Evolutionary conservation across 1,140 invertebrate genomes (phyloP).

Genomic region (Lineus longissimus): DNA sequence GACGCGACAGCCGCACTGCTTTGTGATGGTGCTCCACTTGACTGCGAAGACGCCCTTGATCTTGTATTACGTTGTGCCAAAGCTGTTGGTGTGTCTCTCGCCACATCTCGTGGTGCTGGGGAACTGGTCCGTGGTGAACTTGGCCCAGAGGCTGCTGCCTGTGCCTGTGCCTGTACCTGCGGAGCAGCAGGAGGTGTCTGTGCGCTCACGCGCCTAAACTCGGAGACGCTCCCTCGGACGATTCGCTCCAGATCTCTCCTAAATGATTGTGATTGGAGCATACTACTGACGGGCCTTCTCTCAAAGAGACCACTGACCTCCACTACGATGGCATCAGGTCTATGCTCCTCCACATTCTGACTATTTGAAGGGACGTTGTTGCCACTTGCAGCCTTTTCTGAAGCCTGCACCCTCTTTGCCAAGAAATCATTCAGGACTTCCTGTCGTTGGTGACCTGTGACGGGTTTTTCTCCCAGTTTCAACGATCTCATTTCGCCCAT

Average conservation of each 20-base stretch:
- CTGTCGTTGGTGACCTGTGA: conserved; percentile 33
- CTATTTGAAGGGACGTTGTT: conserved; percentile 32
- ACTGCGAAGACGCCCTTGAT: neutral
- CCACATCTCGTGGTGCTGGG: neutral
- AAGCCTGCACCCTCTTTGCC: conserved; percentile 23
- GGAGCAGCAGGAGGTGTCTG: neutral
- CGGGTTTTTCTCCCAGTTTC: conserved; percentile 35
- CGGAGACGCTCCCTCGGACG: conserved; percentile 30
- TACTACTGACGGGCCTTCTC: conserved; percentile 33
- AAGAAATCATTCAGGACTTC: conserved; percentile 37
- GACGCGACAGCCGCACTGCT: neutral
- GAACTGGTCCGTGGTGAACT: neutral
- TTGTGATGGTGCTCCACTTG: neutral
- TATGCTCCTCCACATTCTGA: conserved; percentile 34
- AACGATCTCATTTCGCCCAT: conserved; percentile 41
- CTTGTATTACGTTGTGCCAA: neutral
- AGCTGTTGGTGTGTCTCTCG: neutral
- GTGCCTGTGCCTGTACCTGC: neutral
- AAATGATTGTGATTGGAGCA: conserved; percentile 31
- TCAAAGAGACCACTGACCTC: conserved; percentile 40
- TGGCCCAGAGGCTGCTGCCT: neutral
- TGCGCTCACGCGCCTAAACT: neutral
- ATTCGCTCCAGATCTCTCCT: conserved; percentile 35
- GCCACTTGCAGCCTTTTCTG: conserved; percentile 19
- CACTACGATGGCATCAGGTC: conserved; percentile 41